Evolutionary conservation across 2,888 invertebrate species (phyloP).

Genomic region (Aplocera efformata): DNA sequence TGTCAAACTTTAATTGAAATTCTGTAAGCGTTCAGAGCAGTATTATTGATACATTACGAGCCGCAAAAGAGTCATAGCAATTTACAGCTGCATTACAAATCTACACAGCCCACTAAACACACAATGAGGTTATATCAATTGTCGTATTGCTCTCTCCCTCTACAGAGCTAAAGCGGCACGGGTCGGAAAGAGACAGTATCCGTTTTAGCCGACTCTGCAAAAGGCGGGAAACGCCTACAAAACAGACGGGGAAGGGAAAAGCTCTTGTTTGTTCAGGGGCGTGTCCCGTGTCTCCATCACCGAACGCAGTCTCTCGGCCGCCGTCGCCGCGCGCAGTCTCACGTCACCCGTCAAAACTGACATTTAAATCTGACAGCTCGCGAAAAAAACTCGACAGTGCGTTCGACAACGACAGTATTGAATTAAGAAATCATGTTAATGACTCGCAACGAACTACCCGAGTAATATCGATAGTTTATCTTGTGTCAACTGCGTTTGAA

Average conservation of each 20-base stretch:
- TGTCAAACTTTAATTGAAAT: conserved; percentile 78
- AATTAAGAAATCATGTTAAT: conserved; percentile 56
- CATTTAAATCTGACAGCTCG: conserved; percentile 64
- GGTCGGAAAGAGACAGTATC: conserved; percentile 37
- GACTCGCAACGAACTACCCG: conserved; percentile 38
- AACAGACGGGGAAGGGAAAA: conserved; percentile 58
- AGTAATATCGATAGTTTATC: conserved; percentile 55
- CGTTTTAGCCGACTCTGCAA: conserved; percentile 38
- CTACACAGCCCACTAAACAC: conserved; percentile 71
- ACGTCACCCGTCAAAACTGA: conserved; percentile 43
- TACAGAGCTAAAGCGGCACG: background rate
- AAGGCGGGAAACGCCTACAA: conserved; percentile 59
- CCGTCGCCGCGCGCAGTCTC: conserved; percentile 58
- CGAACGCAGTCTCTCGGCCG: conserved; percentile 62
- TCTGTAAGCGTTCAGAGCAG: conserved; percentile 60
- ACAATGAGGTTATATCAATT: conserved; percentile 75
- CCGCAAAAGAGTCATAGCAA: conserved; percentile 72
- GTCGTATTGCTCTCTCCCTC: conserved; percentile 45
- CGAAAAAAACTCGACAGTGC: conserved; percentile 23
- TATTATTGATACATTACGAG: conserved; percentile 78
- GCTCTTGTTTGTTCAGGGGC: conserved; percentile 71
- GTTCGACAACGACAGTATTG: conserved; percentile 20
- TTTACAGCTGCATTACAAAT: conserved; percentile 80
- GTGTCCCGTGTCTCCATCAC: conserved; percentile 46
- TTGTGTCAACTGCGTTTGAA: conserved; percentile 37